A percentile compares a stretch with the other conserved stretches of the same genome.
Conservation (phyloP, 2,888 invertebrate genomes). For the Macrosiphum euphorbiae region DNA sequence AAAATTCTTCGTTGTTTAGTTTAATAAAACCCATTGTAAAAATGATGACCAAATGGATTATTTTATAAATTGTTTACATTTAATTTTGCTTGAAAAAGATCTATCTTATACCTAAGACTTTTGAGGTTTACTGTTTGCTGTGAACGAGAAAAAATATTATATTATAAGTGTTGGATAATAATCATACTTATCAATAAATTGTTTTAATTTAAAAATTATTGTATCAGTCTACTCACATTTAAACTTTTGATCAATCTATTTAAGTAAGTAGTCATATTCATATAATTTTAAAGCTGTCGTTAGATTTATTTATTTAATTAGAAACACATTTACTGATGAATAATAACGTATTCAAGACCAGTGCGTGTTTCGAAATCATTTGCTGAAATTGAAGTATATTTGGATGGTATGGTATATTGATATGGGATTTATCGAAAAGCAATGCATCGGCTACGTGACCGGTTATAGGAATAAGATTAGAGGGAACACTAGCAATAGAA, state of each 20-base stretch:
- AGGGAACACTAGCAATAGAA: conserved; percentile 2
- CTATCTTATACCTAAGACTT: neutral
- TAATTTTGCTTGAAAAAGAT: neutral
- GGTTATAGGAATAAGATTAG: conserved; percentile 4
- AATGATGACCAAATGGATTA: neutral
- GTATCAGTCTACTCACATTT: neutral
- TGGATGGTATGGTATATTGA: neutral
- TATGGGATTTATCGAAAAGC: neutral
- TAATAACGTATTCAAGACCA: neutral
- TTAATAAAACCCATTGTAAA: neutral
- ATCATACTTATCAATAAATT: neutral
- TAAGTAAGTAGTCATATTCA: neutral
- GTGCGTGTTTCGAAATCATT: neutral
- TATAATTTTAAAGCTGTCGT: neutral
- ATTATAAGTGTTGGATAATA: neutral
- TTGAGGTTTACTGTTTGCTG: neutral
- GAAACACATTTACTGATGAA: neutral
- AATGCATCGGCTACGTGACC: conserved; percentile 25
- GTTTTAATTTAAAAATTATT: neutral
- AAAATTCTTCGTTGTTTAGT: neutral
- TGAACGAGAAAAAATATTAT: neutral
- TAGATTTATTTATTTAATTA: neutral
- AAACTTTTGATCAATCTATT: neutral
- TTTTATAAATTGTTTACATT: neutral
- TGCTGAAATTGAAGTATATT: neutral